Evolutionary conservation across 2,888 invertebrate species (phyloP).

Genomic region (Oligia latruncula): DNA sequence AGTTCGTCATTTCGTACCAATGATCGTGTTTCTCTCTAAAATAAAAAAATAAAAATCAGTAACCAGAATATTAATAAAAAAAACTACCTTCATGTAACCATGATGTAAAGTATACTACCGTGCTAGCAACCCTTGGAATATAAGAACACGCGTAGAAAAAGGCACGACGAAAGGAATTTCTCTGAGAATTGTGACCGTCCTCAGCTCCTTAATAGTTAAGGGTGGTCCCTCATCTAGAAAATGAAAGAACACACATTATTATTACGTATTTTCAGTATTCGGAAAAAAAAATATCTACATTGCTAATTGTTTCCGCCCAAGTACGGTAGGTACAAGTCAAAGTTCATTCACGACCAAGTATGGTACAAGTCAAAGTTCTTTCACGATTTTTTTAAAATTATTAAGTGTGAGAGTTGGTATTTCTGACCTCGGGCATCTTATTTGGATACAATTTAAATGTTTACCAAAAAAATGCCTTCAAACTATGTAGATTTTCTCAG

Average conservation of each 20-base stretch:
- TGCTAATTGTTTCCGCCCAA: neutral
- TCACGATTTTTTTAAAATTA: no score
- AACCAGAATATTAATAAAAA: neutral
- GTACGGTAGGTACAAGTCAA: neutral
- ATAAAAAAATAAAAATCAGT: constrained; percentile 29
- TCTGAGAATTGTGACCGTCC: constrained; percentile 96
- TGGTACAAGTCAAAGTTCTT: neutral
- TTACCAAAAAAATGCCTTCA: no score
- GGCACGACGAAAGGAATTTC: constrained; percentile 98
- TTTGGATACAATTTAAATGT: no score
- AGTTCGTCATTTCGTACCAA: constrained; percentile 93
- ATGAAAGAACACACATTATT: neutral
- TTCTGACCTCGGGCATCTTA: no score
- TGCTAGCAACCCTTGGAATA: constrained; percentile 93
- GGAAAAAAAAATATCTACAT: neutral
- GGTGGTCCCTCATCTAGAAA: constrained; percentile 94
- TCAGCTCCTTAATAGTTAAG: constrained; percentile 95
- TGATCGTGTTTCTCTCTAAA: constrained; percentile 92
- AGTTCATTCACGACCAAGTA: no score
- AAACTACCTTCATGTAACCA: neutral
- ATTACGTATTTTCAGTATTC: no score
- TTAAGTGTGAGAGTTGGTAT: no score
- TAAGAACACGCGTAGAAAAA: constrained; percentile 96
- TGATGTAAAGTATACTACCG: constrained; percentile 72
- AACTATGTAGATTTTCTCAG: no score